Conservation (phyloP, 2,888 invertebrate species). For the Elgonia sp. region DNA sequence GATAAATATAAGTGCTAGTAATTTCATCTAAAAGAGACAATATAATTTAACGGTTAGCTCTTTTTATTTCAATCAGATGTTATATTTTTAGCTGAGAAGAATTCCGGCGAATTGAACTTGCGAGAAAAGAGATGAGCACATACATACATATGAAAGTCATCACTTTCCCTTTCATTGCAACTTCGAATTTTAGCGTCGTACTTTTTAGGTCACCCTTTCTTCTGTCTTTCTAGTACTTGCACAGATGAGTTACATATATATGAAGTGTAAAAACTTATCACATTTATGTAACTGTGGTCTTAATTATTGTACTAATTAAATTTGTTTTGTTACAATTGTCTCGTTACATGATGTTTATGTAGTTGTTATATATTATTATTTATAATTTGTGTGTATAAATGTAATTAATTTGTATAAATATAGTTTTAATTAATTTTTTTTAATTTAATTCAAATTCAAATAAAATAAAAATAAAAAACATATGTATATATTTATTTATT, state of each 20-base stretch:
- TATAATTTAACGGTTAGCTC: not conserved
- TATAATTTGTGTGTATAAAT: too few species aligned
- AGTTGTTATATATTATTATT: too few species aligned
- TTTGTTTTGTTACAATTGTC: conserved; percentile 23
- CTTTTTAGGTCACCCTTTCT: conserved; percentile 67
- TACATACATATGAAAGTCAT: conserved; percentile 38
- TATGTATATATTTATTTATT: too few species aligned
- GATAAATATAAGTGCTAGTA: conserved; percentile 69
- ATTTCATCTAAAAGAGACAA: conserved; percentile 79
- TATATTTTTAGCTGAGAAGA: conserved; percentile 10
- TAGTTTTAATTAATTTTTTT: too few species aligned
- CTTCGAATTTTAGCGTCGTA: conserved; percentile 45
- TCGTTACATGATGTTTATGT: too few species aligned
- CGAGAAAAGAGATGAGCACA: conserved; percentile 30
- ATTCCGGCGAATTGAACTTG: conserved; percentile 8
- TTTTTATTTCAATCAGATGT: not conserved
- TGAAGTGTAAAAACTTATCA: conserved; percentile 34
- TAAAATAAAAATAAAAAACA: too few species aligned
- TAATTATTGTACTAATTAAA: conserved; percentile 55
- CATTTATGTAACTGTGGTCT: conserved; percentile 51
- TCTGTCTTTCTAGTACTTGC: conserved; percentile 53
- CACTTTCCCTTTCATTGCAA: conserved; percentile 60
- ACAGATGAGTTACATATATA: conserved; percentile 26
- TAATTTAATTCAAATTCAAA: too few species aligned
- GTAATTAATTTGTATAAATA: too few species aligned